Percentiles rank a stretch among this genome's conserved stretches.
Conservation (phyloP, 1,140 invertebrate species). For the Nylanderia fulva region DNA sequence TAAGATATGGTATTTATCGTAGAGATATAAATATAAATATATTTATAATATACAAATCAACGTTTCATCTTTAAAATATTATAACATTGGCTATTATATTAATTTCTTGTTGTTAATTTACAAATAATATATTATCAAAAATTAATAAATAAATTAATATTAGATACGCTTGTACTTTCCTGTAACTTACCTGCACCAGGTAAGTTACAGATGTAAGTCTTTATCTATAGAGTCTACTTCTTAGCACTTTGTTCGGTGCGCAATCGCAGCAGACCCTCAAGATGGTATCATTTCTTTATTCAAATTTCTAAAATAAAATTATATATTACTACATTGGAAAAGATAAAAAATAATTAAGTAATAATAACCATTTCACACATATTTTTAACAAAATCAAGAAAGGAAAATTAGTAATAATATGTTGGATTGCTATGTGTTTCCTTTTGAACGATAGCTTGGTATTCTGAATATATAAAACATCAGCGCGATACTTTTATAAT, state of each 20-base stretch:
- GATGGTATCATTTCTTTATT: not conserved
- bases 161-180: not conserved
- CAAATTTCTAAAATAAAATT: not conserved
- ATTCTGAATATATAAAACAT: not conserved
- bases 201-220: no score
- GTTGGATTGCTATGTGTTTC: not conserved
- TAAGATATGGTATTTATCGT: not conserved
- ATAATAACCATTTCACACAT: not conserved
- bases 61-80: not conserved
- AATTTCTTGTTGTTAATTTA: not conserved
- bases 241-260: not conserved
- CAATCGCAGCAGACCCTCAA: not conserved
- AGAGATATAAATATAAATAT: not conserved
- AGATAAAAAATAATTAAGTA: not conserved
- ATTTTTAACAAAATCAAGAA: not conserved
- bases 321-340: not conserved
- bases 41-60: not conserved
- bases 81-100: not conserved
- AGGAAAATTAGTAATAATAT: not conserved
- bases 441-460: not conserved
- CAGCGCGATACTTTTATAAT: not conserved
- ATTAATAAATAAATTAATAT: not conserved
- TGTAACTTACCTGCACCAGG: constrained; percentile 55
- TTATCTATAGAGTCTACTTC: constrained; percentile 37
- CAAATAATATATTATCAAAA: not conserved